Conservation (phyloP, 1,140 invertebrate species). For the Megathymus violae region DNA sequence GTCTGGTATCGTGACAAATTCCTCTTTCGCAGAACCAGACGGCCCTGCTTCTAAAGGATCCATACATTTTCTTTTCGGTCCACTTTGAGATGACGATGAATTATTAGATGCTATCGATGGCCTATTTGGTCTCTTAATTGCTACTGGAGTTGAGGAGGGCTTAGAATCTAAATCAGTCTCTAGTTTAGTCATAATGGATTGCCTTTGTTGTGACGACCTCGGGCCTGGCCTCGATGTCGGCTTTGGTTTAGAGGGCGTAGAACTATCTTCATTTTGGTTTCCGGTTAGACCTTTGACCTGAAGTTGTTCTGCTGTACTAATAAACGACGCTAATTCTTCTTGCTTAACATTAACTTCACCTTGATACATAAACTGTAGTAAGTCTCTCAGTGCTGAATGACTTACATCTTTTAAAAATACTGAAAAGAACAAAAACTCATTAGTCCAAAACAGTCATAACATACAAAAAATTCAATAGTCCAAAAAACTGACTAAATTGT, state of each 20-base stretch:
- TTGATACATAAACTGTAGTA: slow-evolving; percentile 94
- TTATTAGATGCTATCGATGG: slow-evolving; percentile 84
- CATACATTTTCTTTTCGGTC: slow-evolving; percentile 83
- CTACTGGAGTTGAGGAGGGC: slow-evolving; percentile 83
- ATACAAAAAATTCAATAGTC: too few relatives aligned
- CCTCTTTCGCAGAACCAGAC: slow-evolving; percentile 80
- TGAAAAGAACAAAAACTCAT: slow-evolving; percentile 66
- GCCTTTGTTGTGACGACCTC: slow-evolving; percentile 84
- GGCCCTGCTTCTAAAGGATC: slow-evolving; percentile 83
- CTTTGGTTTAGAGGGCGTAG: slow-evolving; percentile 83
- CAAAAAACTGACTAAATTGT: too few relatives aligned
- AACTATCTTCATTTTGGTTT: slow-evolving; percentile 84
- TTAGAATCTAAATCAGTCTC: slow-evolving; percentile 85
- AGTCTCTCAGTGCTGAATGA: slow-evolving; percentile 89
- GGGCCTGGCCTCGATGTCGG: slow-evolving; percentile 84
- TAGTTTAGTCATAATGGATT: slow-evolving; percentile 83
- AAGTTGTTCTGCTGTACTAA: slow-evolving; percentile 93
- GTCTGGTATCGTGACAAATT: slow-evolving; percentile 83
- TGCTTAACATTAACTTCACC: slow-evolving; percentile 94
- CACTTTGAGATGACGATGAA: slow-evolving; percentile 83
- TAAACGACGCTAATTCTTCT: slow-evolving; percentile 91
- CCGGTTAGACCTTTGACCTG: slow-evolving; percentile 92
- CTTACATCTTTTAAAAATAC: slow-evolving; percentile 94
- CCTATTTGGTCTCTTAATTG: slow-evolving; percentile 84
- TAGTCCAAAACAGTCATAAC: too few relatives aligned